Percentiles rank a stretch among this genome's conserved stretches.
Conservation (phyloP, 2,888 invertebrate genomes). For the Erynnis tages region DNA sequence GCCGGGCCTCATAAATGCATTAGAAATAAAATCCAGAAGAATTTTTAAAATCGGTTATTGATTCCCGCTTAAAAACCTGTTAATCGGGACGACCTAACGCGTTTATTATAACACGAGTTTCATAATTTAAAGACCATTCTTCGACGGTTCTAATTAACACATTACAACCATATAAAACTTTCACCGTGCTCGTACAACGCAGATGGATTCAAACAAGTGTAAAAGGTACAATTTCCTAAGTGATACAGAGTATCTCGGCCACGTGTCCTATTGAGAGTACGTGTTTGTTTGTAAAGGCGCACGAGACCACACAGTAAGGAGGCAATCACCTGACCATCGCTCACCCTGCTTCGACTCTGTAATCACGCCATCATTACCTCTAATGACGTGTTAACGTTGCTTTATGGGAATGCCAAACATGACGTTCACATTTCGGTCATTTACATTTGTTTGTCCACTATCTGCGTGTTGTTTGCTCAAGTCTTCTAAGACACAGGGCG, state of each 20-base stretch:
- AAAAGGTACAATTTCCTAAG: slow-evolving; percentile 24
- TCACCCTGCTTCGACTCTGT: slow-evolving; percentile 64
- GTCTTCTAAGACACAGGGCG: slow-evolving; percentile 79
- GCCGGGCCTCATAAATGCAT: background rate
- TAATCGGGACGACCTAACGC: slow-evolving; percentile 5
- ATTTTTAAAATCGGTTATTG: slow-evolving; percentile 13
- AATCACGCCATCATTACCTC: slow-evolving; percentile 80
- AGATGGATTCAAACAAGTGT: slow-evolving; percentile 23
- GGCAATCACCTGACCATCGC: slow-evolving; percentile 69
- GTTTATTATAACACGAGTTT: slow-evolving; percentile 22
- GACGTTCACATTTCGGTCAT: slow-evolving; percentile 81
- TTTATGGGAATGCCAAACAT: slow-evolving; percentile 82
- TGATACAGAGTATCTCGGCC: slow-evolving; percentile 40
- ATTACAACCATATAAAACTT: slow-evolving; percentile 24
- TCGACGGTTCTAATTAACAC: slow-evolving; percentile 25
- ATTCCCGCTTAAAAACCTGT: slow-evolving; percentile 23
- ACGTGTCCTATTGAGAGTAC: slow-evolving; percentile 59
- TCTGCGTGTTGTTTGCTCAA: slow-evolving; percentile 75
- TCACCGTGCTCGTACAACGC: slow-evolving; percentile 17
- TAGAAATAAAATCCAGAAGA: background rate
- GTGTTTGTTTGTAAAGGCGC: slow-evolving; percentile 67
- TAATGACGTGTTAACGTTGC: slow-evolving; percentile 81
- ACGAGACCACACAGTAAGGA: slow-evolving; percentile 74
- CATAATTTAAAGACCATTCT: slow-evolving; percentile 23
- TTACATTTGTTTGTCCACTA: slow-evolving; percentile 80